phyloP scores from a whole-genome alignment of 2,888 invertebrate species.

The Netelia melanura region DNA sequence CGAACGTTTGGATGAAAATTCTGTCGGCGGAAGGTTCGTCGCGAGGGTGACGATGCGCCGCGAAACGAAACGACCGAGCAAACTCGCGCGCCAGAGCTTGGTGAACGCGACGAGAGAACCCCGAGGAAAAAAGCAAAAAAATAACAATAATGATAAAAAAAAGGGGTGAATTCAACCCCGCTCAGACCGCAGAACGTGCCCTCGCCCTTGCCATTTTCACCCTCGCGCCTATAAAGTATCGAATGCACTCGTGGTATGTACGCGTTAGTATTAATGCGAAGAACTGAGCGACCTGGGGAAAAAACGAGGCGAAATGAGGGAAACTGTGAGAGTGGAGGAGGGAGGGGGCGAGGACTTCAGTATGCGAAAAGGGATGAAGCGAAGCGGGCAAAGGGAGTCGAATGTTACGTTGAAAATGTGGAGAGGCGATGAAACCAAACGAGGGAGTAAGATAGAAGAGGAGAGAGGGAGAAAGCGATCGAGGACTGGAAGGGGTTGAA shows the following conservation, averaged over 20 bases:
- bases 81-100: slow-evolving; percentile 18
- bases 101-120: slow-evolving; percentile 34
- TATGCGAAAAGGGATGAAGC: slow-evolving; percentile 36
- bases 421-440: slow-evolving; percentile 32
- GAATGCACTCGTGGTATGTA: slow-evolving; percentile 64
- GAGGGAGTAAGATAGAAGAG: slow-evolving; percentile 12
- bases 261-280: slow-evolving; percentile 43
- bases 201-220: not conserved
- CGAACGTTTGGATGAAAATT: slow-evolving; percentile 40
- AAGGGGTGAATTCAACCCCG: slow-evolving; percentile 71
- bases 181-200: slow-evolving; percentile 70
- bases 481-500: slow-evolving; percentile 60
- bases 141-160: not conserved
- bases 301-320: slow-evolving; percentile 45
- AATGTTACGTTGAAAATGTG: slow-evolving; percentile 50
- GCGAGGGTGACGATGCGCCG: slow-evolving; percentile 5
- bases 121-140: slow-evolving; percentile 15
- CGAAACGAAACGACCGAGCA: slow-evolving; percentile 32
- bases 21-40: slow-evolving; percentile 42
- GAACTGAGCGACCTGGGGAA: slow-evolving; percentile 35
- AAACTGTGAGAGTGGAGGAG: not conserved
- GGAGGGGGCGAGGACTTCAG: slow-evolving; percentile 15
- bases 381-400: slow-evolving; percentile 29
- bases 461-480: slow-evolving; percentile 39
- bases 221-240: slow-evolving; percentile 73